Evolutionary conservation across 2,888 invertebrate genomes (phyloP), one percentile per base, ranked within the genome.

Genomic region (Nowickia ferox): DNA sequence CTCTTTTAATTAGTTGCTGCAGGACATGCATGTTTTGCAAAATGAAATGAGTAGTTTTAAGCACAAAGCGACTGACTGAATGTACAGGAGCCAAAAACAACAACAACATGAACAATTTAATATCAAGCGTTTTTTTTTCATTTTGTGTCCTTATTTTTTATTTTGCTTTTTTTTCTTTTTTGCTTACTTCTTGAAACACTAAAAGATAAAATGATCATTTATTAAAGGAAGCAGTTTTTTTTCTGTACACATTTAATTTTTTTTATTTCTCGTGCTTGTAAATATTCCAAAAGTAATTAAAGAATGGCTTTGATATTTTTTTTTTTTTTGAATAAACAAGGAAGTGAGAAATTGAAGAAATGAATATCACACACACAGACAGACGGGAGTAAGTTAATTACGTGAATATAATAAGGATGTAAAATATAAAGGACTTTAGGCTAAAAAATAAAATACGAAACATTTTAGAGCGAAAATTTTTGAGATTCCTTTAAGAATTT

Each of bases 1-100:
- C 92, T 92, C 91, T 92, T 92, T 92, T 92, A 92, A 92, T 92
- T 92, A 92, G 92, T 92, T 92, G 92, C 92, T 91, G 91, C 92
- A 91, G 92, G 92, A 92, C 92, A 92, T 92, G 92, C 91, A 91
- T 92, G 89, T 90, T 91, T 90, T 91, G 90, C 90, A 90, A 91
- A 91, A 84, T 82, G 82, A 87, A 87, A 87, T 80, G 78, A 77
- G 55, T 75, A 72, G 77, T 77, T 74, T 75, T 69, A 40, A 66
- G 68, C 51, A 44, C 46, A 75, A 68, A 55, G 66, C 57, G 19
- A n/a, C 44, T 66, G 13, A n/a, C 38, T 38, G 11, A 30, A 6
- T 59, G 19, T 10, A 57, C 71, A 63, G 69, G 44, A 57, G 17
- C 65, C 44, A 53, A 46, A 6, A 5, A 30, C 30, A 30, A 30